Evolutionary conservation across 2,113 vertebrate genomes (phyloP).

Genomic region (Rallus limicola): DNA sequence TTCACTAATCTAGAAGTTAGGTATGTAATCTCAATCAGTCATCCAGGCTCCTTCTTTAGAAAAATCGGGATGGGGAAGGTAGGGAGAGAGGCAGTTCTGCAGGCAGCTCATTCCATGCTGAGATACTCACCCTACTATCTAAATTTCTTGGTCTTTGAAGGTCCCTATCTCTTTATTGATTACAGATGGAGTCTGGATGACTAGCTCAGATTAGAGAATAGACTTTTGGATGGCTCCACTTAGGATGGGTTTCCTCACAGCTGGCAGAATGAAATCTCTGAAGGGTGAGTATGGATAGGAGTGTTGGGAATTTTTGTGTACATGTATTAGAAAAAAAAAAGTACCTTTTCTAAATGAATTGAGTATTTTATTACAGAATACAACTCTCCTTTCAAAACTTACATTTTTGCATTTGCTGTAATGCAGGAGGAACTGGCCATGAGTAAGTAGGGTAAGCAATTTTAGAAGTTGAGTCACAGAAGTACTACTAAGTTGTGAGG

Average conservation of each 20-base stretch:
- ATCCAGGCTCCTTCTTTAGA: background rate
- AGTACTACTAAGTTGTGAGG: background rate
- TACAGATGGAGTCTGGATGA: slow-evolving; percentile 55
- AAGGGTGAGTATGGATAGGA: background rate
- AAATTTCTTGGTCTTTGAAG: slow-evolving; percentile 48
- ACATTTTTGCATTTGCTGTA: background rate
- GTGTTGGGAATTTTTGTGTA: background rate
- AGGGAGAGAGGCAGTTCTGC: background rate
- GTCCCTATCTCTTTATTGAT: slow-evolving; percentile 40
- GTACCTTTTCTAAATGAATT: background rate
- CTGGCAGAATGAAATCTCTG: background rate
- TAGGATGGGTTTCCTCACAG: background rate
- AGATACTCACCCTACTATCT: slow-evolving; percentile 23
- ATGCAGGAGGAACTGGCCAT: background rate
- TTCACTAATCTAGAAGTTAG: background rate
- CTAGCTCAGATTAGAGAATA: slow-evolving; percentile 28
- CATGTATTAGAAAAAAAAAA: background rate
- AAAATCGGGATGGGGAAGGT: background rate
- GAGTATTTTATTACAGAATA: background rate
- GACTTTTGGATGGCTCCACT: background rate
- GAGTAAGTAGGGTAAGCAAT: background rate
- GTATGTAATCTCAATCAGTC: background rate
- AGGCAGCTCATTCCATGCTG: background rate
- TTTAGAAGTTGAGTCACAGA: background rate
- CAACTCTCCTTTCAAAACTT: background rate